phyloP scores from a whole-genome alignment of 2,113 vertebrate genomes.

The Solea senegalensis region DNA sequence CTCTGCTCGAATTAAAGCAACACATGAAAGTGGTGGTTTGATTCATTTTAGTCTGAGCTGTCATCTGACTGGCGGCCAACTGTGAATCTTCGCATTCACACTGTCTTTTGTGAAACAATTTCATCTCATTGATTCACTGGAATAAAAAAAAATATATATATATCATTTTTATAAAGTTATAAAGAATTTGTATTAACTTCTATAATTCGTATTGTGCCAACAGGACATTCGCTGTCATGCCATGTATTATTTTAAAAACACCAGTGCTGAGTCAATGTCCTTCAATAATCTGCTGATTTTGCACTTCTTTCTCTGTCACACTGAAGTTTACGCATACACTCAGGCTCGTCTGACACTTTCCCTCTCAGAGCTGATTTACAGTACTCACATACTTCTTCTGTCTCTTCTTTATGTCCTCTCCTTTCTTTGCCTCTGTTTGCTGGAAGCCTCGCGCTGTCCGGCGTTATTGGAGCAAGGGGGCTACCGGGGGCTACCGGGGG shows the following conservation, averaged over 20 bases:
- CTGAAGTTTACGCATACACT: constrained; percentile 52
- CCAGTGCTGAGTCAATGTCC: not conserved
- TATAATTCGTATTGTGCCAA: not conserved
- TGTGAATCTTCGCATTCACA: constrained; percentile 13
- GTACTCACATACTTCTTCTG: constrained; percentile 81
- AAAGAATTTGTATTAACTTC: not conserved
- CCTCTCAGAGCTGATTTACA: constrained; percentile 88
- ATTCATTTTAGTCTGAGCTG: constrained; percentile 1
- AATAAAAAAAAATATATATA: not conserved
- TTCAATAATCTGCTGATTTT: constrained; percentile 27
- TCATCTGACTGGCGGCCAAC: constrained; percentile 5
- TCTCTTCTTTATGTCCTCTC: constrained; percentile 66
- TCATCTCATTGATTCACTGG: constrained; percentile 22
- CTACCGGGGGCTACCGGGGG: constrained; percentile 68
- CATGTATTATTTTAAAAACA: not conserved
- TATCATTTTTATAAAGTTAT: too few relatives aligned
- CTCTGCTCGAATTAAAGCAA: not conserved
- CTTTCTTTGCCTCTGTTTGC: constrained; percentile 80
- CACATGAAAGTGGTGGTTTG: not conserved
- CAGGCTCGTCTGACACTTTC: constrained; percentile 77
- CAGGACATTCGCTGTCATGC: not conserved
- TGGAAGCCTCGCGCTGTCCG: constrained; percentile 76
- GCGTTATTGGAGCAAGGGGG: constrained; percentile 72
- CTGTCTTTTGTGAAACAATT: constrained; percentile 18
- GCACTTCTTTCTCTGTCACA: constrained; percentile 22